Conservation (phyloP, 2,113 vertebrate genomes). For the Rhea americana region DNA sequence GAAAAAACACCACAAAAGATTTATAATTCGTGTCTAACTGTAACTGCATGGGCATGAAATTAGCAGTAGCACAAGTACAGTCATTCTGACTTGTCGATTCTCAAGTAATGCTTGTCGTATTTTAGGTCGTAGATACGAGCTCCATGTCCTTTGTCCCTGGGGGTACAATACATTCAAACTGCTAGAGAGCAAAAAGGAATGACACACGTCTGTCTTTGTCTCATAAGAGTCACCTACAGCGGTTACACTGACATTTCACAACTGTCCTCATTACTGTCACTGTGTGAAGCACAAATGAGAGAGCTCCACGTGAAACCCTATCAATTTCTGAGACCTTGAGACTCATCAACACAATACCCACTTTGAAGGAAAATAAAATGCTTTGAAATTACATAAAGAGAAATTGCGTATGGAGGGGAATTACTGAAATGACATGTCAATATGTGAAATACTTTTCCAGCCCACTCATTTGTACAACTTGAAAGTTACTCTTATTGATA, state of each 20-base stretch:
- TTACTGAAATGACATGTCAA: not conserved
- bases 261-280: not conserved
- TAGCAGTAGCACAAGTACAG: not conserved
- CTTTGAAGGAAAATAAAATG: not conserved
- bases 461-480: not conserved
- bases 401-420: not conserved
- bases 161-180: not conserved
- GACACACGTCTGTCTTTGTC: not conserved
- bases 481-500: not conserved
- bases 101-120: not conserved
- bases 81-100: not conserved
- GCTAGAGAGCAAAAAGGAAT: not conserved
- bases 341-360: not conserved
- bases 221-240: not conserved
- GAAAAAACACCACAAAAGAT: not conserved
- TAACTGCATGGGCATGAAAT: constrained; percentile 23
- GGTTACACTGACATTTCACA: not conserved
- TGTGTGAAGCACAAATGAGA: not conserved
- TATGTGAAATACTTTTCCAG: constrained; percentile 26
- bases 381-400: not conserved
- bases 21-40: not conserved
- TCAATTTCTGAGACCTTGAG: not conserved
- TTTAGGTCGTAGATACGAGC: not conserved
- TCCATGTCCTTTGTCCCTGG: not conserved
- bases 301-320: not conserved